Base-by-base conservation (phyloP, 2,888 invertebrate genomes). In the Zele albiditarsus region DNA sequence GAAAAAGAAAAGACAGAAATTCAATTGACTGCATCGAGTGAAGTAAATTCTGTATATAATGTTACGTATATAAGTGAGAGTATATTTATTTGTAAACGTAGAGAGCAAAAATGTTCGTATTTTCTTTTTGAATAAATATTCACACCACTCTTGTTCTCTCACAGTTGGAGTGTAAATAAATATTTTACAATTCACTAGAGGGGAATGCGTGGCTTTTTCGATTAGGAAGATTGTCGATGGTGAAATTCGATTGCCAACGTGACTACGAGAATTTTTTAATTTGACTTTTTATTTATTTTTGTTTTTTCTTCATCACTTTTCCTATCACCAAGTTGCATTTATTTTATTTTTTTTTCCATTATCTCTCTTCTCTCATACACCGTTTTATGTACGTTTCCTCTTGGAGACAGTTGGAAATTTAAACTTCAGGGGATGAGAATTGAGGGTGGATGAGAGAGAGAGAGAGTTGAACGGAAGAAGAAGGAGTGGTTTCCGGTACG, bases 401-500 rank as follows among this genome's bases (percentile, higher is more conserved):
- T 62, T 53, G 53, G 53, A 53, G 53, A 20, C 53, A 53, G 53
- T 53, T 53, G 53, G 53, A 53, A 53, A 53, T 6, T 38, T 12
- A 38, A 38, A 38, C 38, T 53, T n/a, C n/a, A 5, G 20, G 10
- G 8, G 20, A 5, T 53, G 20, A 20, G 53, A 20, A 53, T 20
- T 20, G 53, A n/a, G n/a, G 16, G 4, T 16, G 53, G 20, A 20
- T 63, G 10, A 20, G 42, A 72, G 71, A 63, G 20, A 71, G 58
- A 38, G 66, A 33, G 60, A 71, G 5, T 62, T 63, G 31, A 38
- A 65, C 76, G 77, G 77, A 77, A 74, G 78, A 72, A 77, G 78
- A 77, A 78, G 77, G 77, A 78, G 79, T 79, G 84, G 86, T 85
- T 87, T 86, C 86, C 87, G 85, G 86, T 83, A 81, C 84, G 81